Evolutionary conservation across 2,888 invertebrate genomes (phyloP), one percentile per base, ranked within the genome.

Genomic region (Salticus scenicus): DNA sequence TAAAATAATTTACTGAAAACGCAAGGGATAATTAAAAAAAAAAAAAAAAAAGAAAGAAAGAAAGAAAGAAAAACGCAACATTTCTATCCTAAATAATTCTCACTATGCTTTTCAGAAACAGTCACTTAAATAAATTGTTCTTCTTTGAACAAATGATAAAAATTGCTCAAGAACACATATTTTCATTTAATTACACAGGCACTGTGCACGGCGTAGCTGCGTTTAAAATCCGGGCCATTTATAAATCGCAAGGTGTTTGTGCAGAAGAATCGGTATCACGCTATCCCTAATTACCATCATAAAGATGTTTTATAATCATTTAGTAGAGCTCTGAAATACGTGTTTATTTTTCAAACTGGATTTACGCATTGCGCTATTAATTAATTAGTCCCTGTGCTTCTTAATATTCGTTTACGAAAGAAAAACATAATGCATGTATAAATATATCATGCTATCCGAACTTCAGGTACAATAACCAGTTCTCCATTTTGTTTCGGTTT

Each of bases 261-360:
- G 2, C 12, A 47, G 17, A 47, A 17, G 17, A 47, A 47, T 10
- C 10, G 2, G 47, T 17, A 47, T 47, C 47, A 47, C 47, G 47
- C 47, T 12, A 47, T 47, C 47, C 37, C 47, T 47, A 47, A 47
- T 47, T 47, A 17, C 47, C 47, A 17, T 47, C 47, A 47, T 47
- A 47, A 47, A 12, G 17, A 47, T 47, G 47, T 47, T 47, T 47
- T 47, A 47, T 47, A 47, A 12, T 47, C 47, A 47, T 47, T 47
- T 47, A 47, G 47, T 47, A 47, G 47, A 47, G 47, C 47, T n/a
- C n/a, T 47, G 47, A 47, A 10, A 47, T 47, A 17, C 47, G 47
- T 47, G 47, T 47, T 47, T 47, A 47, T 47, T 47, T 47, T 47
- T 47, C 47, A 17, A 47, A 47, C 12, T 12, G 17, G 47, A 47